Evolutionary conservation across 2,888 invertebrate genomes (phyloP).

Genomic region (Phyllotreta cruciferae): DNA sequence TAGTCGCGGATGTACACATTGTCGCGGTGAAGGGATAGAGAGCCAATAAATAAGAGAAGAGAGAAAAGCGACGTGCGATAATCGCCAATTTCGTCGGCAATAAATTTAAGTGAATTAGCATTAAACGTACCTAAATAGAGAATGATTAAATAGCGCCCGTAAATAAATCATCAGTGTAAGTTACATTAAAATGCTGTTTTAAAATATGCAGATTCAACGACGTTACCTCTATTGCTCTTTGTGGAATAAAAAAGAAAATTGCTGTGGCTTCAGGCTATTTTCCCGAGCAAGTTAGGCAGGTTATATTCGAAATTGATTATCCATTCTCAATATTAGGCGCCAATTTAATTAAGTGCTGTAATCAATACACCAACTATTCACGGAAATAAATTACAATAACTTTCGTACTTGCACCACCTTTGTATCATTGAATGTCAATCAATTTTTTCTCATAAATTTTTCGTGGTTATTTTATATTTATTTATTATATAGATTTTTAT

Average conservation of each 20-base stretch:
- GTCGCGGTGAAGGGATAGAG: conserved; percentile 34
- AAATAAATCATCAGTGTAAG: conserved; percentile 58
- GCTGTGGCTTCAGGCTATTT: conserved; percentile 18
- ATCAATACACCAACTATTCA: no score
- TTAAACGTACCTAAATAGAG: conserved; percentile 59
- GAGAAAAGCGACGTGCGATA: conserved; percentile 55
- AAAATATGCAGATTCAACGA: conserved; percentile 54
- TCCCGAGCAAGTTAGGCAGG: no score
- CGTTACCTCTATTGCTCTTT: conserved; percentile 22
- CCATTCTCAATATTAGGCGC: no score
- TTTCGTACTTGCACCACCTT: no score
- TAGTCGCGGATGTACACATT: conserved; percentile 5
- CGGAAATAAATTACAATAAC: no score
- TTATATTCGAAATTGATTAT: conserved; percentile 15
- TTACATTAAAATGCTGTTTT: conserved; percentile 55
- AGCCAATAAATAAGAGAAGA: conserved; percentile 49
- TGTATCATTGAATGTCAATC: no score
- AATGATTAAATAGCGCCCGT: conserved; percentile 58
- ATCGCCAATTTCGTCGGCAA: conserved; percentile 57
- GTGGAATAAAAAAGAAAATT: conserved; percentile 9
- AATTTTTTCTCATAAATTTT: no score
- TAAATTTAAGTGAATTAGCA: conserved; percentile 58
- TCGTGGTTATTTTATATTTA: no score
- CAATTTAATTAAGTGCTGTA: no score
- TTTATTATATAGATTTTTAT: no score